Evolutionary conservation across 2,797 vertebrate species (phyloP).

Genomic region (Protosalanx chinensis): DNA sequence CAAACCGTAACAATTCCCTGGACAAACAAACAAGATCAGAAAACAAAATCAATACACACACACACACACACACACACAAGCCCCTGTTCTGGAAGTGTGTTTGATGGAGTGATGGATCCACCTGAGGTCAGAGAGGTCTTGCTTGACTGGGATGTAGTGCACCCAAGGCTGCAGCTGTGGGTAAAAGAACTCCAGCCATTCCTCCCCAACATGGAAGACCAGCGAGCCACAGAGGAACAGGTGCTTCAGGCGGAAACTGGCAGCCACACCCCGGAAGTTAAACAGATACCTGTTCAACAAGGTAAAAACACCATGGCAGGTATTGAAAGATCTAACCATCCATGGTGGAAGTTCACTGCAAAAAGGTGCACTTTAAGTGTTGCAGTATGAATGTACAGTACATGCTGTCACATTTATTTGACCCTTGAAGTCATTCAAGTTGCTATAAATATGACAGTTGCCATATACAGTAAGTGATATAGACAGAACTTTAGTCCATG

Average conservation of each 20-base stretch:
- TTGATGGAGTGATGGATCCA: slow-evolving; percentile 49
- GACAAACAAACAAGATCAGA: not conserved
- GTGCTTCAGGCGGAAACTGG: slow-evolving; percentile 96
- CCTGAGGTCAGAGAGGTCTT: slow-evolving; percentile 91
- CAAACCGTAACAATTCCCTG: slow-evolving; percentile 90
- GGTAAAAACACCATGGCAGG: not conserved
- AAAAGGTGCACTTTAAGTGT: too few species aligned
- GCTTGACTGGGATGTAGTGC: slow-evolving; percentile 89
- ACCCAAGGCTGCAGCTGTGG: slow-evolving; percentile 91
- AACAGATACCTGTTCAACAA: slow-evolving; percentile 84
- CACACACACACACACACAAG: too few species aligned
- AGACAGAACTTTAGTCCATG: too few species aligned
- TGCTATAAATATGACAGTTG: too few species aligned
- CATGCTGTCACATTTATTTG: too few species aligned
- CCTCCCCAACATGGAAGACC: slow-evolving; percentile 92
- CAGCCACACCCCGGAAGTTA: slow-evolving; percentile 96
- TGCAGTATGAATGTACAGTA: too few species aligned
- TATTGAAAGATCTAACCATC: not conserved
- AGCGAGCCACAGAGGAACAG: slow-evolving; percentile 94
- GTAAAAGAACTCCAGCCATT: slow-evolving; percentile 98
- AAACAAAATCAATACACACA: too few species aligned
- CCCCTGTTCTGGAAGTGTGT: not conserved
- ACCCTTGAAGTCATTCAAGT: too few species aligned
- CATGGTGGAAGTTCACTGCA: too few species aligned
- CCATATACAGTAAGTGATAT: too few species aligned